Conservation (phyloP, 2,888 invertebrate genomes). For the Agrypnus murinus region DNA sequence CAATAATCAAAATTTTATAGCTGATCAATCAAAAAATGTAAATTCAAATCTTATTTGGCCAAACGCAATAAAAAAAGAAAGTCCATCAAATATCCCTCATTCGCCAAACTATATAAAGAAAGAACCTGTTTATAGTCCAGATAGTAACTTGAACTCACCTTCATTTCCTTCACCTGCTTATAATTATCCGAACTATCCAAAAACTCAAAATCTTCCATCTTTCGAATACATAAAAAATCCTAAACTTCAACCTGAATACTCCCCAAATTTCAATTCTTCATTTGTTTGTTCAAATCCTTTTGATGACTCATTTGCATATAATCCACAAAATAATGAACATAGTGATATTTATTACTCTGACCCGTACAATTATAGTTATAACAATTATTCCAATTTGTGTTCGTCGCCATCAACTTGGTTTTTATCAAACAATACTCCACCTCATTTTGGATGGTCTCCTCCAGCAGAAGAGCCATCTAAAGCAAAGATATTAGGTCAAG, state of each 20-base stretch:
- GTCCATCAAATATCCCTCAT: not conserved
- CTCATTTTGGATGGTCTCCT: conserved; percentile 37
- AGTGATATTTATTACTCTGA: conserved; percentile 28
- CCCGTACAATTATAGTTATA: conserved; percentile 23
- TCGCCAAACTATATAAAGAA: not conserved
- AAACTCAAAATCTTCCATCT: conserved; percentile 36
- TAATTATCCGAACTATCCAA: not conserved
- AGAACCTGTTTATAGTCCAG: not conserved
- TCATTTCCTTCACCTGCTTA: too few species aligned
- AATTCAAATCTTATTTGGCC: not conserved
- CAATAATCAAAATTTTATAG: not conserved
- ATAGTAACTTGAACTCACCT: not conserved
- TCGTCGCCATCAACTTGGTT: conserved; percentile 78
- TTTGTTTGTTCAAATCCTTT: conserved; percentile 52
- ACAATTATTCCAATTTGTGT: conserved; percentile 28
- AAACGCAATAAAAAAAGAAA: conserved; percentile 8
- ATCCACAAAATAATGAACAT: conserved; percentile 9
- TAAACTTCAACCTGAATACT: conserved; percentile 1
- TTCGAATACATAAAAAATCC: conserved; percentile 40
- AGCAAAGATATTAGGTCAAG: conserved; percentile 77
- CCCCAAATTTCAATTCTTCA: conserved; percentile 22
- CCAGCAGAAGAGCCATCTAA: conserved; percentile 60
- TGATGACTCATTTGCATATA: conserved; percentile 46
- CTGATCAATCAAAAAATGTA: not conserved
- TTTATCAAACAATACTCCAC: conserved; percentile 67